Evolutionary conservation across 2,113 vertebrate genomes (phyloP), one percentile per base, ranked within the genome.

Genomic region (Actenoides lindsayi): DNA sequence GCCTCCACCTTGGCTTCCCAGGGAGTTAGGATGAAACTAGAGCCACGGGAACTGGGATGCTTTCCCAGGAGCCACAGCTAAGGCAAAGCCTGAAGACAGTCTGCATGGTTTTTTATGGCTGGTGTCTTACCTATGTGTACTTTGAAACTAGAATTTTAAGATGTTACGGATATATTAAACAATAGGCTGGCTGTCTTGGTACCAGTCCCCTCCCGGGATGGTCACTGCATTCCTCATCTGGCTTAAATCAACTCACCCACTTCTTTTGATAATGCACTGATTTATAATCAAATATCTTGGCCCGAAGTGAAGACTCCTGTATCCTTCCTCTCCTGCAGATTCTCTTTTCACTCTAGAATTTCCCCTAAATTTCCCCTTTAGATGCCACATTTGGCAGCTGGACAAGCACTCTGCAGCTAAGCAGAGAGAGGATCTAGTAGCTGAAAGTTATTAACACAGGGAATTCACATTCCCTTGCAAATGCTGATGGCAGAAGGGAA

Each of bases 1-100:
- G 46, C 14, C 9, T 75, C 9, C 9, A 46, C 28, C 11, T 33
- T 4, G 24, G 6, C 35, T 71, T 74, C 51, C 64, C 41, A 10
- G 46, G 19, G 13, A 1, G 0, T 54, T 54, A 54, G 30, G 30
- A 3, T 37, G 35, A 35, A 62, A 9, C 5, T 65, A 31, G 23
- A 48, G 27, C 18, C 9, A 20, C 0, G 0, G 67, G 24, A 85
- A 14, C 18, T 11, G 30, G 10, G 6, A 5, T 0, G 5, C 5
- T 68, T 17, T 53, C 14, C 30, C 37, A 74, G 59, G 31, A 59
- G 15, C 16, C 51, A 69, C 7, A 63, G 44, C 4, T 70, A 67
- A 59, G 35, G 12, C 28, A 84, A 59, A 51, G 2, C 6, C 33
- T 13, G 31, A 74, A 63, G 10, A 39, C 7, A 30, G 3, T 41